A percentile compares a stretch with the other conserved stretches of the same genome.
Evolutionary conservation across 2,113 vertebrate genomes (phyloP).

Genomic region (Amphiprion ocellaris): DNA sequence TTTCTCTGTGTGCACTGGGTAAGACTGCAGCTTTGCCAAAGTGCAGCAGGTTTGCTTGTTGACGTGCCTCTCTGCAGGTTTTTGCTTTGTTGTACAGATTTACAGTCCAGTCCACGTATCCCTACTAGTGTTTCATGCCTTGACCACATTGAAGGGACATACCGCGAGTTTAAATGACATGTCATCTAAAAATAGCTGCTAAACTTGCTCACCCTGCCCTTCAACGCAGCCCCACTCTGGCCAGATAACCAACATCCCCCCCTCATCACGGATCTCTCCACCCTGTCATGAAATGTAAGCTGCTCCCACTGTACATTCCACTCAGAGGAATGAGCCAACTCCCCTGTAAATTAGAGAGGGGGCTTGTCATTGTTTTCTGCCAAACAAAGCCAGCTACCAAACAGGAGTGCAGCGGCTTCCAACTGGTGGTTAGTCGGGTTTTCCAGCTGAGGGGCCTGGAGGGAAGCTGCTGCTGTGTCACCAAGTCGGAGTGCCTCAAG

Average conservation of each 20-base stretch:
- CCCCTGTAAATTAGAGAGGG: slow-evolving; percentile 60
- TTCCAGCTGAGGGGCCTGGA: background rate
- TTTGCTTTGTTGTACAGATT: background rate
- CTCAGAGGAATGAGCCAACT: slow-evolving; percentile 73
- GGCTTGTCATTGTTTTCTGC: slow-evolving; percentile 56
- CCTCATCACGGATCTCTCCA: slow-evolving; percentile 65
- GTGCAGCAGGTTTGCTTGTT: background rate
- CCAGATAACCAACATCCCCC: slow-evolving; percentile 55
- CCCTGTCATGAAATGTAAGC: slow-evolving; percentile 77
- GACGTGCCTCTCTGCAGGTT: background rate
- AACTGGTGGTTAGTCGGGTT: slow-evolving; percentile 28
- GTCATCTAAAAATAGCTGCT: slow-evolving; percentile 80
- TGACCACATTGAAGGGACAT: slow-evolving; percentile 43
- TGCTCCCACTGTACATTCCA: slow-evolving; percentile 81
- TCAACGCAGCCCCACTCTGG: slow-evolving; percentile 45
- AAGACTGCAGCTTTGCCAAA: slow-evolving; percentile 2
- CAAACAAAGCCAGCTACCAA: slow-evolving; percentile 53
- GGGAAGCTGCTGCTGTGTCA: slow-evolving; percentile 51
- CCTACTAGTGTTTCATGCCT: slow-evolving; percentile 20
- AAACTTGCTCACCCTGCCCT: slow-evolving; percentile 73
- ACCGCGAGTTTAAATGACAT: slow-evolving; percentile 64
- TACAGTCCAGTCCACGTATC: slow-evolving; percentile 25
- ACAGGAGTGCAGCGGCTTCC: slow-evolving; percentile 27
- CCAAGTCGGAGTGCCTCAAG: slow-evolving; percentile 70
- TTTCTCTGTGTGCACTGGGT: slow-evolving; percentile 10